Conservation (phyloP, 2,113 vertebrate genomes). For the Gymnarchus niloticus region DNA sequence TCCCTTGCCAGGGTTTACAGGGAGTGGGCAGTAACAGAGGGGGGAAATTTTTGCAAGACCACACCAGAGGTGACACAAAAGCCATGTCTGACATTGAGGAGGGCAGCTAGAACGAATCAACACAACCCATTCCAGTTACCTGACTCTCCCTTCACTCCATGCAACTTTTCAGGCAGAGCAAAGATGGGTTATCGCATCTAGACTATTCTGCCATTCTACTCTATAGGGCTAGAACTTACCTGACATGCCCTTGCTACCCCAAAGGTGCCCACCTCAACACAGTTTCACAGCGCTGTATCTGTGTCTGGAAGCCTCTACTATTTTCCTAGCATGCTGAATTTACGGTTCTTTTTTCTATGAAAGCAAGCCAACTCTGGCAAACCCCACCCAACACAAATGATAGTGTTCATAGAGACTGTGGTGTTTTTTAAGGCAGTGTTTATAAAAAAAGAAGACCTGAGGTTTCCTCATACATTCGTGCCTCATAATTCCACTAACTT, state of each 20-base stretch:
- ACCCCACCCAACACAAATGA: constrained; percentile 14
- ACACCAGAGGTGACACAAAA: neutral
- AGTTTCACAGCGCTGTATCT: neutral
- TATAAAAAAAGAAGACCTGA: neutral
- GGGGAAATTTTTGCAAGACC: neutral
- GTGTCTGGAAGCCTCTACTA: neutral
- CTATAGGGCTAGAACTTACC: neutral
- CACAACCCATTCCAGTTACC: neutral
- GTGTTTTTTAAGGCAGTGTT: neutral
- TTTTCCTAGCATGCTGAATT: neutral
- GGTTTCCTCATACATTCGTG: neutral
- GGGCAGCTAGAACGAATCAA: neutral
- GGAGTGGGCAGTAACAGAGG: neutral
- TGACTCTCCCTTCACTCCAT: too few species aligned
- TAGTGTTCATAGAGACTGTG: constrained; percentile 12
- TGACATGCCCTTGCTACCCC: neutral
- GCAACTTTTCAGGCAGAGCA: neutral
- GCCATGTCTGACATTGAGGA: neutral
- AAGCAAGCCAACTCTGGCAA: neutral
- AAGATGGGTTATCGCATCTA: neutral
- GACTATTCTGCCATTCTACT: neutral
- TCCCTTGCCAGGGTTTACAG: neutral
- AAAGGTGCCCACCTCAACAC: neutral
- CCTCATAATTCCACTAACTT: constrained; percentile 4
- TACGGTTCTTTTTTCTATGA: neutral